Evolutionary conservation across 2,888 invertebrate species (phyloP), one percentile per base, ranked within the genome.

Genomic region (Torymus auratus): DNA sequence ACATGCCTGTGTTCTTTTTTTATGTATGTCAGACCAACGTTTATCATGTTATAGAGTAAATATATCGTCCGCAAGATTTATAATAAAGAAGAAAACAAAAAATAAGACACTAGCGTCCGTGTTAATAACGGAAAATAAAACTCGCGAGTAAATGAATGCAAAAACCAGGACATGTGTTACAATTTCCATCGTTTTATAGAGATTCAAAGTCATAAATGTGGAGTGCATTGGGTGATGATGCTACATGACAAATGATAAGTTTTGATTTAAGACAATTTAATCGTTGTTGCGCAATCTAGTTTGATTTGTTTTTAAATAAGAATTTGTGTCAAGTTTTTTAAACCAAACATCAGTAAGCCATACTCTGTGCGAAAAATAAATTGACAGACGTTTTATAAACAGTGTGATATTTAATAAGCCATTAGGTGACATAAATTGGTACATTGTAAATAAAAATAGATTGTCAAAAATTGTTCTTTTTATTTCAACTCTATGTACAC

Each of bases 391-490:
- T 88, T 88, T 89, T 89, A 85, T 88, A 87, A 88, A 87, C 83
- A 84, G 88, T 88, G 88, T 88, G 86, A 88, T 86, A 86, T 85
- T 85, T 85, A 85, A 84, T 83, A 80, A 86, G 83, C 76, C 81
- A 82, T 80, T 85, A 82, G 72, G 28, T 82, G 72, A 82, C 53
- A 82, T 82, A 84, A 84, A 87, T 88, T 88, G 88, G 83, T 87
- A 88, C 85, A 83, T 87, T 88, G 88, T 88, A 89, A 88, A 89
- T 89, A 89, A 89, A 88, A 89, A 88, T 88, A 89, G 87, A 84
- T 88, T 87, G 86, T 88, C 88, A 85, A 85, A 86, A 87, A 2
- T 62, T 67, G 41, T 78, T 71, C 14, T 14, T 50, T 68, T 68
- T 55, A 61, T 73, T 15, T 41, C 10, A 61, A 60, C 52, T 61